A percentile compares a stretch with the other conserved stretches of the same genome.
Conservation (phyloP, 2,113 vertebrate genomes). For the Pundamilia nyererei region DNA sequence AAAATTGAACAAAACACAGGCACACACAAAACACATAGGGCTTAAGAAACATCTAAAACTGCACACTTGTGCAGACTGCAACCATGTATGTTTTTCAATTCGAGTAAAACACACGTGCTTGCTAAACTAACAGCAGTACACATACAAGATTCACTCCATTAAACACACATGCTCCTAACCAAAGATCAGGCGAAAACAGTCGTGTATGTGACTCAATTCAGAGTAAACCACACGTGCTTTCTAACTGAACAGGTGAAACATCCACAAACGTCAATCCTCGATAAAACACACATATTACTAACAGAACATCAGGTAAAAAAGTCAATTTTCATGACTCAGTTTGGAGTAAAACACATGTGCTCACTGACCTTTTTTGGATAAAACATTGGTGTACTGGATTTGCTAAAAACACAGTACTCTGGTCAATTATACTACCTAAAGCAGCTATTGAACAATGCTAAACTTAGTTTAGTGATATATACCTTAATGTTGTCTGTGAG, state of each 20-base stretch:
- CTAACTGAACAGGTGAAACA: neutral
- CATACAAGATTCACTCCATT: rapidly evolving
- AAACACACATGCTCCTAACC: rapidly evolving
- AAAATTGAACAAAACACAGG: too few species aligned
- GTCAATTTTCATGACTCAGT: neutral
- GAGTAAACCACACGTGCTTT: neutral
- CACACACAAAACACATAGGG: too few species aligned
- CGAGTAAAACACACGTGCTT: too few species aligned
- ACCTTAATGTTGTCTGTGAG: too few species aligned
- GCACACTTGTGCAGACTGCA: too few species aligned
- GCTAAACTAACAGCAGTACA: neutral
- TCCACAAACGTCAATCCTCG: rapidly evolving
- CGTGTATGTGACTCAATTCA: neutral
- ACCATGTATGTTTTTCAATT: too few species aligned
- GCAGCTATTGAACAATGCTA: too few species aligned
- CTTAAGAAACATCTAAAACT: too few species aligned
- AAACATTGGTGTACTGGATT: neutral
- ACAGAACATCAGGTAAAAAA: neutral
- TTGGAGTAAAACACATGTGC: neutral
- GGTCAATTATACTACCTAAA: too few species aligned
- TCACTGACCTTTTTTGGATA: neutral
- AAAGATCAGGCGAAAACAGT: too few species aligned
- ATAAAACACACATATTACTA: neutral
- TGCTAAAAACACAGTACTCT: too few species aligned
- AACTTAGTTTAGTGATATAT: too few species aligned